Percentiles rank a stretch among this genome's conserved stretches.
These are phyloP conservation scores for Microcebus tavaratra DNA, from an alignment of 2,113 vertebrate species.

Conservation along the genomic window DNA sequence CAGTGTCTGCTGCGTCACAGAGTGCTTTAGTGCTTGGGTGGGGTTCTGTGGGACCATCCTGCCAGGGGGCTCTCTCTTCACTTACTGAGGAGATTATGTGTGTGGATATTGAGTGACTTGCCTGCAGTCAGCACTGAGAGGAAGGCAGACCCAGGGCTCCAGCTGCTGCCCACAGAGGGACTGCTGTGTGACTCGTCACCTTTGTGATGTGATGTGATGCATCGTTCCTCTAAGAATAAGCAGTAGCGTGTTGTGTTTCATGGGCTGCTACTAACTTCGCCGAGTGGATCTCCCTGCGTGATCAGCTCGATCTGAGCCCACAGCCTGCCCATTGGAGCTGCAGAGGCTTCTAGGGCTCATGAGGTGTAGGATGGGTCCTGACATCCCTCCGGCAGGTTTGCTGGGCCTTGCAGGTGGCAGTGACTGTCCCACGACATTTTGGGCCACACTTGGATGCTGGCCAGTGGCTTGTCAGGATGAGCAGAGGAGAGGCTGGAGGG, in stretches of 20 bases:
- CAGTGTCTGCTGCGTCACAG: accelerated
- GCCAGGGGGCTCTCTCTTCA: neutral
- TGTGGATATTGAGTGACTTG: neutral
- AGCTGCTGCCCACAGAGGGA: accelerated
- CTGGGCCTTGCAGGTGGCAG: neutral
- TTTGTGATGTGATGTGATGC: accelerated
- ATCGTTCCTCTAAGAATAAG: neutral
- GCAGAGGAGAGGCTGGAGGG: neutral
- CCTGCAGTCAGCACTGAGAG: neutral
- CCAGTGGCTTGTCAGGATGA: neutral
- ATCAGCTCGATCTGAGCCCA: neutral
- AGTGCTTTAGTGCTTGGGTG: neutral
- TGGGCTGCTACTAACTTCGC: neutral
- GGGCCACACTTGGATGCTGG: neutral
- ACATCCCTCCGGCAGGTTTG: neutral
- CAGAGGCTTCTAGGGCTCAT: neutral
- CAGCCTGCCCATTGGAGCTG: neutral
- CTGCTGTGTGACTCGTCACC: neutral
- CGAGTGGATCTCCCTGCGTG: accelerated
- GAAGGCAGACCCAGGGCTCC: accelerated
- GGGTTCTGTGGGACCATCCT: neutral
- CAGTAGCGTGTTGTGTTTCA: accelerated
- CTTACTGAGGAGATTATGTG: neutral
- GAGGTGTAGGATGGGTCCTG: neutral
- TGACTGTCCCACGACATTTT: neutral